phyloP scores from a whole-genome alignment of 1,140 invertebrate species.

The Macrosteles quadrilineatus region DNA sequence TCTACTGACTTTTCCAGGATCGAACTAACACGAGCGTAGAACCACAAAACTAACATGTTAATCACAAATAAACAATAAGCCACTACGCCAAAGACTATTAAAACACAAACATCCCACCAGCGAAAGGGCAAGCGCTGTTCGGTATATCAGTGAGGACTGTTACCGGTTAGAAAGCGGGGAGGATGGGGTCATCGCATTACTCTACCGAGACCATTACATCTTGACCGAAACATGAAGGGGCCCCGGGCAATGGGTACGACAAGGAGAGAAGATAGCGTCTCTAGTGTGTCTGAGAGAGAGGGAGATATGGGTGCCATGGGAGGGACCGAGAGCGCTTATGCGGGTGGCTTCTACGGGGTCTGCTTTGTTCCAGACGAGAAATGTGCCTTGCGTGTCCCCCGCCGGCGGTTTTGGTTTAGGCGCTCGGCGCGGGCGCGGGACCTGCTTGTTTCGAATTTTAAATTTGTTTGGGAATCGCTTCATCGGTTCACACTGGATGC shows the following conservation, averaged over 20 bases:
- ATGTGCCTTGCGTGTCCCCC: constrained; percentile 6
- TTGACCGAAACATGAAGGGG: constrained; percentile 1
- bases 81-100: no score
- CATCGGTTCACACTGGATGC: no score
- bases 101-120: no score
- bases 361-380: not conserved
- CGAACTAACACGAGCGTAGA: no score
- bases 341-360: not conserved
- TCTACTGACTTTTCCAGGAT: no score
- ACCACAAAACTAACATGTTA: no score
- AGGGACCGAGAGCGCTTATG: not conserved
- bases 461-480: constrained; percentile 12
- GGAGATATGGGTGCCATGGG: not conserved
- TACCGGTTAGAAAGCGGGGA: constrained; percentile 7
- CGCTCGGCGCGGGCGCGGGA: no score
- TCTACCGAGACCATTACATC: not conserved
- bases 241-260: not conserved
- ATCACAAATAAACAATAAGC: no score
- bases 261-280: not conserved
- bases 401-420: not conserved
- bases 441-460: not conserved
- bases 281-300: not conserved
- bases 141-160: not conserved
- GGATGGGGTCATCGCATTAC: not conserved
- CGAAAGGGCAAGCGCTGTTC: not conserved